These are phyloP conservation scores for Endomychus coccineus DNA, from an alignment of 2,888 invertebrate genomes.

Conservation along the genomic window DNA sequence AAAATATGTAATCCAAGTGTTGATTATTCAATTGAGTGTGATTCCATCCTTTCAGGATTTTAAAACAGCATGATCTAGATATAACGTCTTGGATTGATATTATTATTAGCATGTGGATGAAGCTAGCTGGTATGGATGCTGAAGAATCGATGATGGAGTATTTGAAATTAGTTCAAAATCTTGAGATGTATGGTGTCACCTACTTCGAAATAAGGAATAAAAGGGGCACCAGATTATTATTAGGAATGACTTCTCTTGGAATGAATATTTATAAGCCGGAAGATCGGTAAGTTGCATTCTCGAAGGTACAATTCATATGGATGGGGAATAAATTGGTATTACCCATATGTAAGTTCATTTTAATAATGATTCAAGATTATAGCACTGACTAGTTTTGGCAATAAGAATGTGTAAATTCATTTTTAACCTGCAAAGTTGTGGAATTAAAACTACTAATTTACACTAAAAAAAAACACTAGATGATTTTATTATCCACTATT, in stretches of 20 bases:
- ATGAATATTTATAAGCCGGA: slow-evolving; percentile 97
- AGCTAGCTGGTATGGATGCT: slow-evolving; percentile 80
- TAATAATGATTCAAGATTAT: too few species aligned
- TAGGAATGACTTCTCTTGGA: slow-evolving; percentile 95
- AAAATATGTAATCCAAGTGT: too few species aligned
- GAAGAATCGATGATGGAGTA: slow-evolving; percentile 99
- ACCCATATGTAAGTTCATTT: too few species aligned
- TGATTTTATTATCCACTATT: too few species aligned
- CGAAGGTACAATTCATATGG: not conserved
- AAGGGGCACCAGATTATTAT: slow-evolving; percentile 93
- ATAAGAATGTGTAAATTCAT: too few species aligned
- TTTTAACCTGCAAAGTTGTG: too few species aligned
- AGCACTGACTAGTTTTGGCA: too few species aligned
- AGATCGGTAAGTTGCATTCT: slow-evolving; percentile 62
- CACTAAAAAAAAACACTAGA: too few species aligned
- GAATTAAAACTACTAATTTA: too few species aligned
- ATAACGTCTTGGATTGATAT: slow-evolving; percentile 96
- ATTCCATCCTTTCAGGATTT: slow-evolving; percentile 60
- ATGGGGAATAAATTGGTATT: too few species aligned
- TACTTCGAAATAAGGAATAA: slow-evolving; percentile 98
- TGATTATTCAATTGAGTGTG: too few species aligned
- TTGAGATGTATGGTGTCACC: slow-evolving; percentile 97
- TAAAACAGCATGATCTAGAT: slow-evolving; percentile 95
- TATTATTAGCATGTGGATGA: slow-evolving; percentile 96
- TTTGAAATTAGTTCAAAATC: slow-evolving; percentile 91